Evolutionary conservation across 2,113 vertebrate species (phyloP).

Genomic region (Embiotoca jacksoni): DNA sequence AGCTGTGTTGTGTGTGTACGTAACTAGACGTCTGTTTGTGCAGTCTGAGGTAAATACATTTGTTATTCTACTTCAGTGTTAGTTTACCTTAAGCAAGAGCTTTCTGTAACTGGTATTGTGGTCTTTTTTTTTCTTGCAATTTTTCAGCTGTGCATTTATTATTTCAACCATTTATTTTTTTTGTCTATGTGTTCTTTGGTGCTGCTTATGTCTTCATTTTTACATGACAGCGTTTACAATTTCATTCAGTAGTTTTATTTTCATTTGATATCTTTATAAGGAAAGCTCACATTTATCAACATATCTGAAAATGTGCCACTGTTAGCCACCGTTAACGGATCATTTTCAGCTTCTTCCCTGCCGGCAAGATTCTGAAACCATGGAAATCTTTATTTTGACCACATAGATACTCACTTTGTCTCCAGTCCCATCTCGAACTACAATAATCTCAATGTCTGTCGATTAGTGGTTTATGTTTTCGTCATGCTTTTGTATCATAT

Average conservation of each 20-base stretch:
- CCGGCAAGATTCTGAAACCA: not conserved
- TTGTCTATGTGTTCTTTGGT: not conserved
- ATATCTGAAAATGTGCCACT: not conserved
- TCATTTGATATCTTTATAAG: not conserved
- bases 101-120: not conserved
- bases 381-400: not conserved
- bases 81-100: not conserved
- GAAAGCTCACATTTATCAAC: not conserved
- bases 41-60: not conserved
- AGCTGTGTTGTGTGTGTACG: slow-evolving; percentile 18
- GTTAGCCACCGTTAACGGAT: not conserved
- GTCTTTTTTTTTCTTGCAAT: not conserved
- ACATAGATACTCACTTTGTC: not conserved
- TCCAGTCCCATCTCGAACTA: not conserved
- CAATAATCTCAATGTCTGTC: accelerated
- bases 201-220: not conserved
- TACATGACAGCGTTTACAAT: not conserved
- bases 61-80: not conserved
- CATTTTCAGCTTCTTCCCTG: not conserved
- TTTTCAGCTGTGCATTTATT: not conserved
- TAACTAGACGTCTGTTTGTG: not conserved
- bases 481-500: not conserved
- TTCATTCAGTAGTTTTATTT: not conserved
- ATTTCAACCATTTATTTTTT: not conserved
- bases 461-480: not conserved